Conservation (phyloP, 2,888 invertebrate genomes). For the Linnaemya vulpina region DNA sequence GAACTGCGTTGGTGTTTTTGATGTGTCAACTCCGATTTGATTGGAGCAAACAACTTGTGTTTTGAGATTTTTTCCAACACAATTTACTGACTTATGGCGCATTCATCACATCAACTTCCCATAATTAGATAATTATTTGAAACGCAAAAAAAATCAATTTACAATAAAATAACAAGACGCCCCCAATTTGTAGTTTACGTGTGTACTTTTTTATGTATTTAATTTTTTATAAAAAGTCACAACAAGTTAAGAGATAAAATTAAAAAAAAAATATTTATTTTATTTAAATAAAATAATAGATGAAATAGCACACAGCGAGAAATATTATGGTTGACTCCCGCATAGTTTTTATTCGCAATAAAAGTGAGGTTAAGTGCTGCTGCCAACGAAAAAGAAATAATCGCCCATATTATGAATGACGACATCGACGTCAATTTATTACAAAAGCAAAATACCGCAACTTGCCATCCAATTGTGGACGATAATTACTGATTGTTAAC, state of each 20-base stretch:
- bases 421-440: no score
- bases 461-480: no score
- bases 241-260: conserved; percentile 1
- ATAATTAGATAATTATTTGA: conserved; percentile 62
- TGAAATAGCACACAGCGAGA: not conserved
- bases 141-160: conserved; percentile 59
- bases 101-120: conserved; percentile 62
- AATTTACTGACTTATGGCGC: conserved; percentile 23
- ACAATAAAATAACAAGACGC: conserved; percentile 55
- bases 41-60: not conserved
- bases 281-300: not conserved
- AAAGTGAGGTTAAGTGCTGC: no score
- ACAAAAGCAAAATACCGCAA: no score
- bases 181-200: conserved; percentile 40
- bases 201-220: not conserved
- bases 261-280: conserved; percentile 1
- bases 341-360: not conserved
- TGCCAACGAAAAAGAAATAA: no score
- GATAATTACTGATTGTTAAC: no score
- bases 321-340: not conserved
- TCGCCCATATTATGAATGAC: no score
- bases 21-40: not conserved
- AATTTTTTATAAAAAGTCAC: conserved; percentile 20
- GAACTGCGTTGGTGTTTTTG: conserved; percentile 29
- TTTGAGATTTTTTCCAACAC: conserved; percentile 7